Evolutionary conservation across 1,140 invertebrate genomes (phyloP).

Genomic region (Monochamus saltuarius): DNA sequence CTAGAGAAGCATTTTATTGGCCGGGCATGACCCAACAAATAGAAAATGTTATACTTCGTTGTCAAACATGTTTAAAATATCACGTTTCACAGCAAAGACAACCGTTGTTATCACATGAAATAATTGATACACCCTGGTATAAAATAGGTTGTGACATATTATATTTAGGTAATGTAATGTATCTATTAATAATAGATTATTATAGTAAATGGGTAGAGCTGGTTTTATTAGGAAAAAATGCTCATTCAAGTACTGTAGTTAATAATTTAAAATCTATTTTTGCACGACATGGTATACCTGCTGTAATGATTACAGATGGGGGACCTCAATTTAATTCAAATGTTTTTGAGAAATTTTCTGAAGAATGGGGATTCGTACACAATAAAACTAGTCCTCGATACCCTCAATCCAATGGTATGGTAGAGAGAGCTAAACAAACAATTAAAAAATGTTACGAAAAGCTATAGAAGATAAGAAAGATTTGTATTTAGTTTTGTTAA

Average conservation of each 20-base stretch:
- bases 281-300: slow-evolving; percentile 39
- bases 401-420: slow-evolving; percentile 54
- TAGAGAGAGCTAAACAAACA: slow-evolving; percentile 43
- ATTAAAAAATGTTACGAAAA: slow-evolving; percentile 43
- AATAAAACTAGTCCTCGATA: no score
- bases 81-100: slow-evolving; percentile 46
- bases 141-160: slow-evolving; percentile 47
- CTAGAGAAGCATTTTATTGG: no score
- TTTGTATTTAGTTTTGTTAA: no score
- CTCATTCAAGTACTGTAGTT: slow-evolving; percentile 15
- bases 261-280: slow-evolving; percentile 34
- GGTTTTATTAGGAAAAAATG: slow-evolving; percentile 23
- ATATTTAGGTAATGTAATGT: no score
- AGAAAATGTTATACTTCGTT: no score
- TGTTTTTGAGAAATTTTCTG: no score
- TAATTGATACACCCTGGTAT: slow-evolving; percentile 43
- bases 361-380: slow-evolving; percentile 49
- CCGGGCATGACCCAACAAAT: no score
- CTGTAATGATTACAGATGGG: no score
- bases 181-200: no score
- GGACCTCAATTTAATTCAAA: no score
- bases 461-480: no score
- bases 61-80: no score
- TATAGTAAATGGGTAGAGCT: slow-evolving; percentile 45
- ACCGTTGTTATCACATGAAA: slow-evolving; percentile 42